These are phyloP conservation scores for Hypomecis punctinalis DNA, from an alignment of 2,888 invertebrate genomes.

Conservation along the genomic window DNA sequence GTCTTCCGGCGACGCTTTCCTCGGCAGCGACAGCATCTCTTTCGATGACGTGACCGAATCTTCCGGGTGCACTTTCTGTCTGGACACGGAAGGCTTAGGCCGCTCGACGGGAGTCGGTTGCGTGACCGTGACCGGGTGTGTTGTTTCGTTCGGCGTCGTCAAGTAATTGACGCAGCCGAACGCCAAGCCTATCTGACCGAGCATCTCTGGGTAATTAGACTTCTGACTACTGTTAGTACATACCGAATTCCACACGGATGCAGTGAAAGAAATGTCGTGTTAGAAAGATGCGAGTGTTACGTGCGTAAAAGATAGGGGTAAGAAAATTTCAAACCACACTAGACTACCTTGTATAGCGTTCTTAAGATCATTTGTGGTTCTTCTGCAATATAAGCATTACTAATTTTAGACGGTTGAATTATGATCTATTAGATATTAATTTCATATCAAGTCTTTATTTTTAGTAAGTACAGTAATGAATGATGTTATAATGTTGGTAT, in stretches of 20 bases:
- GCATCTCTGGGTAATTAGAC: slow-evolving; percentile 83
- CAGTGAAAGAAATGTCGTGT: slow-evolving; percentile 64
- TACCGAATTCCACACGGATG: slow-evolving; percentile 61
- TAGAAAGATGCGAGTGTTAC: slow-evolving; percentile 48
- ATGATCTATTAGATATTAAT: slow-evolving; percentile 29
- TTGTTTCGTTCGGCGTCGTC: slow-evolving; percentile 65
- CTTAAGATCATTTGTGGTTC: slow-evolving; percentile 83
- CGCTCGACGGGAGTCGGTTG: slow-evolving; percentile 39
- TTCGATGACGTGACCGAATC: slow-evolving; percentile 64
- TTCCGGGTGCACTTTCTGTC: slow-evolving; percentile 78
- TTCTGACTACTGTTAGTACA: slow-evolving; percentile 78
- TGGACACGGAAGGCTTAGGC: slow-evolving; percentile 57
- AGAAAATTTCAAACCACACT: slow-evolving; percentile 64
- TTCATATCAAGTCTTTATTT: slow-evolving; percentile 8
- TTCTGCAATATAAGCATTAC: slow-evolving; percentile 77
- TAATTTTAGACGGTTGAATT: slow-evolving; percentile 32
- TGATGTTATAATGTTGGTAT: slow-evolving; percentile 37
- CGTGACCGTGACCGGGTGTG: slow-evolving; percentile 42
- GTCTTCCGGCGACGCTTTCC: slow-evolving; percentile 72
- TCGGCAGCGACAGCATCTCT: slow-evolving; percentile 66
- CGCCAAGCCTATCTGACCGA: slow-evolving; percentile 81
- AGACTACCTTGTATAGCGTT: slow-evolving; percentile 82
- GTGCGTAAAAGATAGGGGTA: slow-evolving; percentile 48
- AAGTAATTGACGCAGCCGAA: slow-evolving; percentile 83
- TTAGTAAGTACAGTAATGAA: slow-evolving; percentile 35